Evolutionary conservation across 2,888 invertebrate species (phyloP), one percentile per base, ranked within the genome.

Genomic region (Drosophila algonquin): DNA sequence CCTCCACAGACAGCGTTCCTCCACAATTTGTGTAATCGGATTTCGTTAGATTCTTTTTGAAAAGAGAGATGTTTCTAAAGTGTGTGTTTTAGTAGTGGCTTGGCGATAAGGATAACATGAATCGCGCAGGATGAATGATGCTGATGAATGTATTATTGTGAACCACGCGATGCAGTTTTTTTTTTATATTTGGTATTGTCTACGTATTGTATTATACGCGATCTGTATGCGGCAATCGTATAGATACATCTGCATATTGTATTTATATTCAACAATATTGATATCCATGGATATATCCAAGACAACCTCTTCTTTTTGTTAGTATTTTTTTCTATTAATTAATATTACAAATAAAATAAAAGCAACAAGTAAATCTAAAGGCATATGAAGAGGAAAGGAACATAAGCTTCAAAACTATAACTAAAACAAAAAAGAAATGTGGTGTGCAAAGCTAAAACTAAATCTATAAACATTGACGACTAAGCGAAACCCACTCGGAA

Each of bases 281-380:
- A 47, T 51, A 60, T 50, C 44, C 48, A 40, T 46, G 79, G 70
- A 78, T 81, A 68, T 82, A 86, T 81, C 81, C 83, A 76, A 79
- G 73, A 73, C 74, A 79, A 87, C 82, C 82, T 82, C 84, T 87
- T 81, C 82, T 86, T 81, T 82, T 87, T 82, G 82, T 82, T 87
- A 87, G 82, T 70, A 83, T 82, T 75, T 86, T 71, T 83, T 81
- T 84, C 84, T 81, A 86, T 82, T 83, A 78, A 86, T 76, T 83
- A 82, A 71, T 86, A 83, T 86, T 81, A 82, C 55, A 76, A 77
- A 73, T 78, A 75, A 57, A 63, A 57, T 52, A 62, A 52, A 52
- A 51, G 35, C 40, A 59, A 32, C 50, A 47, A 52, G 47, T 8
- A 56, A 24, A 54, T 48, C 62, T 67, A 60, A 18, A 61, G 32